These are phyloP conservation scores for Diarsia rubi DNA, from an alignment of 2,888 invertebrate species.

Conservation along the genomic window DNA sequence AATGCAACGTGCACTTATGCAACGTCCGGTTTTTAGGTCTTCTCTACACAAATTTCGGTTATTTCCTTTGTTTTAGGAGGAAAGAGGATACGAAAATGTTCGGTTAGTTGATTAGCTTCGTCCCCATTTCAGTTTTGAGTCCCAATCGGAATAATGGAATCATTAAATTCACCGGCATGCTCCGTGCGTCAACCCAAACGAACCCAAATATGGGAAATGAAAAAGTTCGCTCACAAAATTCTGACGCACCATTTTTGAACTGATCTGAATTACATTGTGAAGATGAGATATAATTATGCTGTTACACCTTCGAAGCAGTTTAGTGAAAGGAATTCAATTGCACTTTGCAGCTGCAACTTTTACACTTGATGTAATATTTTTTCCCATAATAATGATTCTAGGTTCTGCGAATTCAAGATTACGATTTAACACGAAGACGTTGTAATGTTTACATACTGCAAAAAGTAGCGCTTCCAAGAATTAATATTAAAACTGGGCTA, in stretches of 20 bases:
- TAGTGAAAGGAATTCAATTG: slow-evolving; percentile 35
- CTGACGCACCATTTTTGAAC: not conserved
- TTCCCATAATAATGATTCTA: slow-evolving; percentile 27
- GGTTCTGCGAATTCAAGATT: slow-evolving; percentile 46
- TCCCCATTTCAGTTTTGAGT: slow-evolving; percentile 23
- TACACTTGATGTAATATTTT: slow-evolving; percentile 25
- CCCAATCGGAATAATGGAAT: slow-evolving; percentile 33
- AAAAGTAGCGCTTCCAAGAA: slow-evolving; percentile 33
- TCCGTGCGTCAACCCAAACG: slow-evolving; percentile 14
- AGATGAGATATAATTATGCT: slow-evolving; percentile 8
- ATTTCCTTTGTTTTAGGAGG: slow-evolving; percentile 32
- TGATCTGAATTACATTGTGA: slow-evolving; percentile 6
- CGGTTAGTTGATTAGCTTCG: slow-evolving; percentile 35
- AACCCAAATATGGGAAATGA: slow-evolving; percentile 1
- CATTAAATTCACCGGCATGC: slow-evolving; percentile 26
- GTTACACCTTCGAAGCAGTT: slow-evolving; percentile 7
- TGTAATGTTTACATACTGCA: slow-evolving; percentile 28
- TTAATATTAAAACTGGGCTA: slow-evolving; percentile 21
- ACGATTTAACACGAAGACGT: slow-evolving; percentile 35
- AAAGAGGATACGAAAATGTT: slow-evolving; percentile 18
- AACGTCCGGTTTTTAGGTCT: slow-evolving; percentile 32
- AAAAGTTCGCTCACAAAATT: not conserved
- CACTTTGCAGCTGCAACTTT: slow-evolving; percentile 15
- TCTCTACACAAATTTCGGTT: slow-evolving; percentile 31
- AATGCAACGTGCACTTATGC: slow-evolving; percentile 58